Conservation (phyloP, 2,888 invertebrate genomes). For the Monoplex corrugatus region DNA sequence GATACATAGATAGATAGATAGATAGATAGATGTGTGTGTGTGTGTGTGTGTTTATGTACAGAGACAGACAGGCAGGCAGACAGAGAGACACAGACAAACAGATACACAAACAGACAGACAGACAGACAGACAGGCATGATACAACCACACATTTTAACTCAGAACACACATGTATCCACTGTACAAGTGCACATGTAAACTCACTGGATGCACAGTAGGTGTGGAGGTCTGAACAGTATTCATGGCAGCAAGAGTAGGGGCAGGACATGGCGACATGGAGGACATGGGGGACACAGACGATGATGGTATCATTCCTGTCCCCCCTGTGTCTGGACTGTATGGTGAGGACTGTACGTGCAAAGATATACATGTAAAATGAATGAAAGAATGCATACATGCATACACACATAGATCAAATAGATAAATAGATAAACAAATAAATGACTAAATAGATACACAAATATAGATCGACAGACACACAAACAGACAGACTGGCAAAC, state of each 20-base stretch:
- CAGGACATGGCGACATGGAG: constrained; percentile 53
- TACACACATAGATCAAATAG: too few relatives aligned
- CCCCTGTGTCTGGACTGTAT: constrained; percentile 74
- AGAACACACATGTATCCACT: not conserved
- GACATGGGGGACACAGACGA: constrained; percentile 2
- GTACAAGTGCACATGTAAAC: not conserved
- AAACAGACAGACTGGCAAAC: not conserved
- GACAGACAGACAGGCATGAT: not conserved
- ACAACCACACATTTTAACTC: not conserved
- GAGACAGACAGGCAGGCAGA: not conserved
- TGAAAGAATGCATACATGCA: too few relatives aligned
- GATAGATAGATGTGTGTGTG: too few relatives aligned
- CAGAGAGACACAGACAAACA: not conserved
- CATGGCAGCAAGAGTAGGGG: constrained; percentile 59
- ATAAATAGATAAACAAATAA: too few relatives aligned
- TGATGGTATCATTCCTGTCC: constrained; percentile 65
- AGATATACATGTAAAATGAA: not conserved
- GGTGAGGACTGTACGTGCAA: constrained; percentile 66
- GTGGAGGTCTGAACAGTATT: constrained; percentile 52
- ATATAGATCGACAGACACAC: not conserved
- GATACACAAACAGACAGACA: not conserved
- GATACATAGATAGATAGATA: too few relatives aligned
- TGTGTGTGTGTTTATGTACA: not conserved
- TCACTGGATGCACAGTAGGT: constrained; percentile 1
- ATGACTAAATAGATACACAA: not conserved